A percentile compares a stretch with the other conserved stretches of the same genome.
Evolutionary conservation across 37 sponge, comb jelly and placozoan genomes (phyloP).

Genomic region (Oscarella lobularis): DNA sequence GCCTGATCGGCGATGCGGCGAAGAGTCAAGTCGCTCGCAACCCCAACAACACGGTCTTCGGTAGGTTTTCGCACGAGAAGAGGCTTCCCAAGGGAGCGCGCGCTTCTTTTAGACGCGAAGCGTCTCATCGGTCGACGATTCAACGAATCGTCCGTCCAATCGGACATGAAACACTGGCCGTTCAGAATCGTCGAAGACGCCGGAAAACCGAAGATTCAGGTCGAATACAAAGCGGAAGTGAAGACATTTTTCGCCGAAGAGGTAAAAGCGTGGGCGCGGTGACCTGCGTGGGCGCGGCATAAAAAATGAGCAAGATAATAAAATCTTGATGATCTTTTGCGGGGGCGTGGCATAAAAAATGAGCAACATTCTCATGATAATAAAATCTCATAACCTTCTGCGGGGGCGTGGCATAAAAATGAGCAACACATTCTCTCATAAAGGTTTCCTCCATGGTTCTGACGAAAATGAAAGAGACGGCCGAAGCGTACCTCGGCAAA

Average conservation of each 20-base stretch:
- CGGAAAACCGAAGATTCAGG: conserved; percentile 78
- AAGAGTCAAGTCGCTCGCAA: conserved; percentile 98
- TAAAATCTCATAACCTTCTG: neutral
- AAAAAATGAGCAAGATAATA: no score
- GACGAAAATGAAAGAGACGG: conserved; percentile 97
- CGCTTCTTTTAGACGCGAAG: conserved; percentile 38
- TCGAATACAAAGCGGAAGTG: conserved; percentile 76
- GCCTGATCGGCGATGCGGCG: conserved; percentile 96
- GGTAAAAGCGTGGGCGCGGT: neutral
- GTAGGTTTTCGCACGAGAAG: no score
- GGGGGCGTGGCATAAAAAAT: no score
- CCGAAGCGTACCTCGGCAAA: conserved; percentile 94
- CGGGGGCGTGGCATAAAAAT: no score
- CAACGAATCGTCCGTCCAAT: conserved; percentile 50
- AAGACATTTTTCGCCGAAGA: conserved; percentile 96
- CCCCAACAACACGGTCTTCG: conserved; percentile 93
- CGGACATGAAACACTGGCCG: conserved; percentile 96
- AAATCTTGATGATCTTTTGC: no score
- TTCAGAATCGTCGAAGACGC: conserved; percentile 75
- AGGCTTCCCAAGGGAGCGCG: neutral
- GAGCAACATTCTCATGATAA: no score
- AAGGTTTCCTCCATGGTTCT: conserved; percentile 96
- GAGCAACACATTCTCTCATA: no score
- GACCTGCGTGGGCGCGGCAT: neutral
- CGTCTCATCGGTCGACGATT: conserved; percentile 81